These are phyloP conservation scores for Microplitis demolitor DNA, from an alignment of 1,140 invertebrate genomes.

Conservation along the genomic window DNA sequence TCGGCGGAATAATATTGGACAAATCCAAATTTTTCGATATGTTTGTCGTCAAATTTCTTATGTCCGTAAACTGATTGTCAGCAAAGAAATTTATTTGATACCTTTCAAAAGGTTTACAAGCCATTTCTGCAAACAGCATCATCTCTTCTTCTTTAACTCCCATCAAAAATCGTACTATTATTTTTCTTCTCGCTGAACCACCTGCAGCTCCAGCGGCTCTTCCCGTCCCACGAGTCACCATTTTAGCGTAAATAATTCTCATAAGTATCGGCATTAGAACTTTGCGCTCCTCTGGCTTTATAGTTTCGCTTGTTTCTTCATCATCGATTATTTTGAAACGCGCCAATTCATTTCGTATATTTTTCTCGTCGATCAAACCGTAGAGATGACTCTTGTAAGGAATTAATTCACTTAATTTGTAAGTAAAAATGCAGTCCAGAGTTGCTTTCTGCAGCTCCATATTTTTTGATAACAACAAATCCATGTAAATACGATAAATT, in stretches of 20 bases:
- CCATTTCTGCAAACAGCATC: conserved; percentile 79
- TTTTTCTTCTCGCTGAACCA: conserved; percentile 70
- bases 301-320: conserved; percentile 57
- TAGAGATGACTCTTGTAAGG: conserved; percentile 81
- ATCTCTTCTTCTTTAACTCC: conserved; percentile 81
- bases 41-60: conserved; percentile 55
- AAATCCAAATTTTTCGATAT: conserved; percentile 64
- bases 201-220: conserved; percentile 75
- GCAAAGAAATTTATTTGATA: conserved; percentile 64
- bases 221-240: conserved; percentile 75
- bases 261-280: conserved; percentile 81
- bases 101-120: conserved; percentile 75
- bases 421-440: conserved; percentile 82
- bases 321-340: conserved; percentile 78
- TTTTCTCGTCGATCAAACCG: conserved; percentile 83
- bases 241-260: conserved; percentile 88
- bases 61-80: conserved; percentile 43
- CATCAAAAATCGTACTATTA: conserved; percentile 84
- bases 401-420: conserved; percentile 76
- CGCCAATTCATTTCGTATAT: conserved; percentile 82
- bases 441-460: conserved; percentile 80
- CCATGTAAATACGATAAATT: conserved; percentile 75
- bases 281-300: conserved; percentile 75
- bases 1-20: conserved; percentile 70
- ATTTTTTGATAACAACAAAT: conserved; percentile 80